Evolutionary conservation across 2,888 invertebrate species (phyloP), one percentile per base, ranked within the genome.

Genomic region (Microplitis manilae): DNA sequence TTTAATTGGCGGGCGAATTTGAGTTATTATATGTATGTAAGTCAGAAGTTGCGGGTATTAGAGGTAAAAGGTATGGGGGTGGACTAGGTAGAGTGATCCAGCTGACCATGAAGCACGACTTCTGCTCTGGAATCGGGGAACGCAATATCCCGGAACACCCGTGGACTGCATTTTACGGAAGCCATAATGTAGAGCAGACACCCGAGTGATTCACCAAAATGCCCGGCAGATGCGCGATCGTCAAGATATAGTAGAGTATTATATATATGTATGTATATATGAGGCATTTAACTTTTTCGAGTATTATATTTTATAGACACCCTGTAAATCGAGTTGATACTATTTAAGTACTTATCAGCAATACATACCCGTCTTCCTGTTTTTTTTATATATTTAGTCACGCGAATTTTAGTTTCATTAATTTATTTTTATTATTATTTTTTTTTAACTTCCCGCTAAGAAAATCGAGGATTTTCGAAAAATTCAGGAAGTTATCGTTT

Each of bases 141-240:
- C 81, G 83, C 85, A 85, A 87, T 87, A 87, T 86, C 82, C 85
- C 84, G 86, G 85, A 87, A 87, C 86, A 87, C 87, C 86, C 87
- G 85, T 83, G 69, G 71, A 75, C 77, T 85, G 50, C 50, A 86
- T 83, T 30, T 39, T 60, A 82, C 86, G 82, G 85, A 87, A 87
- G 85, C 85, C 86, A 86, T 87, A 88, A 88, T 87, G 83, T 86
- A 80, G 85, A 85, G 86, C 77, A 77, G 75, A 71, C 83, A 81
- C 80, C 83, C 83, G 87, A 86, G 85, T 89, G 89, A 89, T 88
- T 89, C 89, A 89, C 88, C 81, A 87, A 86, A 76, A 75, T 77
- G 78, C 80, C 80, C 84, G 86, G 88, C 89, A 89, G 89, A 89
- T 89, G 89, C 88, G 87, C 86, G 89, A 89, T 89, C 87, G 83